Conservation (phyloP, 2,113 vertebrate species). For the Pachyramphus minor region DNA sequence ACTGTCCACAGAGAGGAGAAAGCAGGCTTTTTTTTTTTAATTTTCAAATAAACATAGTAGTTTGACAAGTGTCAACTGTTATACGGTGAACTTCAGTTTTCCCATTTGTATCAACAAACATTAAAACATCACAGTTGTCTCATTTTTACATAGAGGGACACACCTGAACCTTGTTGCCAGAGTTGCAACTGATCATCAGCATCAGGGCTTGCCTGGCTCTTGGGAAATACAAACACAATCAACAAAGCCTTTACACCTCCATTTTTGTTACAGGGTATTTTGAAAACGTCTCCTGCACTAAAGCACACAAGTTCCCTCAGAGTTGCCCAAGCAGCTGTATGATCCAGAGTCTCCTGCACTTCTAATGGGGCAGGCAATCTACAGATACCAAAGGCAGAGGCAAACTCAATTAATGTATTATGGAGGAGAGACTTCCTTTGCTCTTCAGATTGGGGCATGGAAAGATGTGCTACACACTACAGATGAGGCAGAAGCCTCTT, state of each 20-base stretch:
- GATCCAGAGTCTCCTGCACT: background rate
- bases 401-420: fast-evolving
- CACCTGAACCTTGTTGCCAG: background rate
- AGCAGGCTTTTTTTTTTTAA: background rate
- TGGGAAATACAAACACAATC: background rate
- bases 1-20: background rate
- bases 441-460: background rate
- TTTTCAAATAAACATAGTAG: background rate
- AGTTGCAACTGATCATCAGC: background rate
- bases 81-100: background rate
- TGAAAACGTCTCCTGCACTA: background rate
- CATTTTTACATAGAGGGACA: background rate
- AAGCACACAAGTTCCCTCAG: background rate
- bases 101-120: background rate
- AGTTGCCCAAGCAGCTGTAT: background rate
- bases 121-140: background rate
- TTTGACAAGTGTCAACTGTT: background rate
- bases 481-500: background rate
- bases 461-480: background rate
- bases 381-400: background rate
- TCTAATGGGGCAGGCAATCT: fast-evolving
- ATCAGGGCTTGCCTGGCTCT: background rate
- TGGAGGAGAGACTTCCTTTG: background rate
- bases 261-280: background rate
- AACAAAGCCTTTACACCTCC: background rate